Evolutionary conservation across 2,888 invertebrate species (phyloP), one percentile per base, ranked within the genome.

Genomic region (Rhingia rostrata): DNA sequence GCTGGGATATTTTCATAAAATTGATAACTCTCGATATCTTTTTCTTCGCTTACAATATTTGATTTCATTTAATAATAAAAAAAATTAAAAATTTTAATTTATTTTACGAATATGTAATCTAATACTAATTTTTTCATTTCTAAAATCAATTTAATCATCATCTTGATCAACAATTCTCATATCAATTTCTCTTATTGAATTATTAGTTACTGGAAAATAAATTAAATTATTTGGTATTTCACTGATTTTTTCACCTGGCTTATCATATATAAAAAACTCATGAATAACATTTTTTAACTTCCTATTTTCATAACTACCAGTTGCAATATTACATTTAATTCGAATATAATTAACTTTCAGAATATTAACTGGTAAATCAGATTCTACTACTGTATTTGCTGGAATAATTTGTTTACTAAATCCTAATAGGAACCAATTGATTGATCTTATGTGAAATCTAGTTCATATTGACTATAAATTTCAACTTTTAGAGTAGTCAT

Each of bases 221-320:
- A 88, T 87, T 30, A 88, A 80, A 86, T 88, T 87, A 49, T 61
- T 54, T 35, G 89, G 89, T n/a, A 87, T 87, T 80, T 89, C 89
- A 58, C 88, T 83, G 10, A 89, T 87, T 86, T 88, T 88, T 87
- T 87, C 90, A 39, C 90, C 90, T 9, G 89, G 88, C 14, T 84
- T 82, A 37, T 88, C 88, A 49, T 81, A 81, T 4, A 88, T 88
- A 54, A 86, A 90, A 86, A 90, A 89, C 86, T 89, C 87, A 66
- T 89, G 88, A 64, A 90, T 88, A 4, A 87, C 88, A 74, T 91
- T 89, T n/a, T 86, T 86, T 39, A 70, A 86, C 64, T 82, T 80
- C 10, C 87, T 87, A 80, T 80, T 80, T 43, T 67, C 49, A 67
- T 73, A 80, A 2, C 67, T 51, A 37, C 63, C 35, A 39, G 39